phyloP scores from a whole-genome alignment of 2,113 vertebrate species.

The Megaleporinus macrocephalus region DNA sequence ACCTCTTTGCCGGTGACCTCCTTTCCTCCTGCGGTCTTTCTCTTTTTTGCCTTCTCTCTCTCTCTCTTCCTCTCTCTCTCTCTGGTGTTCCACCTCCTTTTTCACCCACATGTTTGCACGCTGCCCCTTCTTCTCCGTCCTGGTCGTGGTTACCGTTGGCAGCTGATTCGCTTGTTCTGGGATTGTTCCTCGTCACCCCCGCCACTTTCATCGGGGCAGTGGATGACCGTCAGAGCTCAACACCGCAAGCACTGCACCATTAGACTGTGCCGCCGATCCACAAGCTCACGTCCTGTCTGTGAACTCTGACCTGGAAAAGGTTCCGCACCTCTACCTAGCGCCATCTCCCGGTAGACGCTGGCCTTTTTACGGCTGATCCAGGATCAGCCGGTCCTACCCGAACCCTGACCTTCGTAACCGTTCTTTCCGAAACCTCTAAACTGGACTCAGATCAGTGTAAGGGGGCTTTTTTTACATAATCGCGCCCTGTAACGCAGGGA shows the following conservation, averaged over 20 bases:
- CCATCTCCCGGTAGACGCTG: constrained; percentile 19
- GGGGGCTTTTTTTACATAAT: background rate
- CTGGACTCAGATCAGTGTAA: constrained; percentile 29
- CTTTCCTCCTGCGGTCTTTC: constrained; percentile 47
- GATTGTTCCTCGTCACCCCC: background rate
- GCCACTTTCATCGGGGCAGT: background rate
- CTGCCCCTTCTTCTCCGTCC: background rate
- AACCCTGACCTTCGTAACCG: background rate
- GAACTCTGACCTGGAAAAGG: constrained; percentile 40
- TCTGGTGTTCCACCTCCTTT: too few relatives aligned
- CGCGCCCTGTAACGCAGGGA: constrained; percentile 21
- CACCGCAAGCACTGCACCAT: background rate
- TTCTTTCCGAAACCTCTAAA: constrained; percentile 16
- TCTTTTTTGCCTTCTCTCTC: constrained; percentile 69
- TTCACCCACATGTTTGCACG: too few relatives aligned
- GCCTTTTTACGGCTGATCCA: constrained; percentile 31
- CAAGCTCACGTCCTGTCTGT: constrained; percentile 35
- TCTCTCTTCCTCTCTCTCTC: background rate
- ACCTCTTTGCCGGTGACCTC: constrained; percentile 60
- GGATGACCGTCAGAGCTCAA: background rate
- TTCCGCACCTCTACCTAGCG: constrained; percentile 47
- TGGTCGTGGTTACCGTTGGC: too few relatives aligned
- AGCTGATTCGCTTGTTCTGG: constrained; percentile 56
- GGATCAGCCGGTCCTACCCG: constrained; percentile 28
- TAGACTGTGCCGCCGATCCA: constrained; percentile 28